phyloP scores from a whole-genome alignment of 2,797 vertebrate genomes.

The Melanotaenia maccullochi region DNA sequence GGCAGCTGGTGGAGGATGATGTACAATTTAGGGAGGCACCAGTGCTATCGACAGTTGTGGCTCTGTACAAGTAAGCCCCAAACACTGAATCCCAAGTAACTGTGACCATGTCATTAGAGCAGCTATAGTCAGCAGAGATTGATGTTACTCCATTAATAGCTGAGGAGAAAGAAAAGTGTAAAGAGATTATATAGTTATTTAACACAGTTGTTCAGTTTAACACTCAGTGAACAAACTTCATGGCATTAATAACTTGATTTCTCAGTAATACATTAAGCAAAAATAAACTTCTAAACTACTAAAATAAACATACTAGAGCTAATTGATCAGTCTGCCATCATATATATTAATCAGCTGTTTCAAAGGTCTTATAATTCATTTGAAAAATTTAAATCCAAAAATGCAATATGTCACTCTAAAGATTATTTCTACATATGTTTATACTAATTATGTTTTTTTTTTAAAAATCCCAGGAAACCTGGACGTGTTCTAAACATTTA shows the following conservation, averaged over 20 bases:
- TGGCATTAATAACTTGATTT: not conserved
- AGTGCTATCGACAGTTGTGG: conserved; percentile 55
- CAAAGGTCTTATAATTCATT: no score
- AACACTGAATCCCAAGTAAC: conserved; percentile 77
- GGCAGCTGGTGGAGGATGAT: conserved; percentile 70
- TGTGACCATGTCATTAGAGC: conserved; percentile 59
- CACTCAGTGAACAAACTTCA: not conserved
- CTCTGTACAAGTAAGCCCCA: conserved; percentile 75
- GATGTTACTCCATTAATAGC: conserved; percentile 70
- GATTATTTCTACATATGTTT: no score
- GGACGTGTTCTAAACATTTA: no score
- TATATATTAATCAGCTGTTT: no score
- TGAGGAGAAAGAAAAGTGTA: conserved; percentile 39
- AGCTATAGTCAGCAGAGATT: conserved; percentile 73
- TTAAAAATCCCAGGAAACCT: no score
- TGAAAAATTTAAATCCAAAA: no score
- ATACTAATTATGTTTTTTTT: no score
- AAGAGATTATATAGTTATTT: not conserved
- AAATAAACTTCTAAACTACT: no score
- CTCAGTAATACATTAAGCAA: not conserved
- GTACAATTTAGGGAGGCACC: conserved; percentile 73
- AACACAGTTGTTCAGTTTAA: not conserved
- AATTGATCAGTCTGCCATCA: no score
- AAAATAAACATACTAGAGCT: no score
- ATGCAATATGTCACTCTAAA: no score